A percentile compares a stretch with the other conserved stretches of the same genome.
These are phyloP conservation scores for Desmodus rotundus DNA, from an alignment of 2,113 vertebrate genomes.

Conservation along the genomic window DNA sequence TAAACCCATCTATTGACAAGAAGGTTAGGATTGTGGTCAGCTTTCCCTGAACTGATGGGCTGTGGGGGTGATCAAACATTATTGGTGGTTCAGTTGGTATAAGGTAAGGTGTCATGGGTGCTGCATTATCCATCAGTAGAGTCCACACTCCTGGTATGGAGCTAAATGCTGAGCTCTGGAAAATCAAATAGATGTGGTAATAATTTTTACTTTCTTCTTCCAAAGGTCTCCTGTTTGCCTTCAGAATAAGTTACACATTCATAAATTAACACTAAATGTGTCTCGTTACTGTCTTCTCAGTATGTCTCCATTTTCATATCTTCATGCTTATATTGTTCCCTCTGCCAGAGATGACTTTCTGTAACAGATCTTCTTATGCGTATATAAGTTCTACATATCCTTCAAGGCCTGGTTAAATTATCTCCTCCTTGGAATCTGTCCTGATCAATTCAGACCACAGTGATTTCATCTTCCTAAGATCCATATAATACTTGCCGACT, in stretches of 20 bases:
- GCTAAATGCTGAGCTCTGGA: background rate
- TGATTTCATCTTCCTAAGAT: background rate
- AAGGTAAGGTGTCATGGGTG: background rate
- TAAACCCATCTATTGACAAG: background rate
- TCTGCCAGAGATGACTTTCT: background rate
- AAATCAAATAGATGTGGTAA: background rate
- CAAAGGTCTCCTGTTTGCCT: background rate
- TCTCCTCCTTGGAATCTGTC: background rate
- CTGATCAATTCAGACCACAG: background rate
- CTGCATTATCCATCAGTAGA: background rate
- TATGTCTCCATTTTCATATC: background rate
- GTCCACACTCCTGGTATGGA: background rate
- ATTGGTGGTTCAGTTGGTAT: background rate
- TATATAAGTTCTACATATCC: background rate
- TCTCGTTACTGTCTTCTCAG: background rate
- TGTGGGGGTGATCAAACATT: background rate
- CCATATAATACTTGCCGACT: background rate
- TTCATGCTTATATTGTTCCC: background rate
- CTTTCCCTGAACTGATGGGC: background rate
- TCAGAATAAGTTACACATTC: background rate
- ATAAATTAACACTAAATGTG: background rate
- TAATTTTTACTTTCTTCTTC: background rate
- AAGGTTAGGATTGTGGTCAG: background rate
- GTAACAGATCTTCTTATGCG: background rate
- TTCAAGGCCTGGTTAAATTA: conserved; percentile 9